A percentile compares a stretch with the other conserved stretches of the same genome.
Conservation (phyloP, 1,140 invertebrate genomes). For the Sarcophaga peregrina region DNA sequence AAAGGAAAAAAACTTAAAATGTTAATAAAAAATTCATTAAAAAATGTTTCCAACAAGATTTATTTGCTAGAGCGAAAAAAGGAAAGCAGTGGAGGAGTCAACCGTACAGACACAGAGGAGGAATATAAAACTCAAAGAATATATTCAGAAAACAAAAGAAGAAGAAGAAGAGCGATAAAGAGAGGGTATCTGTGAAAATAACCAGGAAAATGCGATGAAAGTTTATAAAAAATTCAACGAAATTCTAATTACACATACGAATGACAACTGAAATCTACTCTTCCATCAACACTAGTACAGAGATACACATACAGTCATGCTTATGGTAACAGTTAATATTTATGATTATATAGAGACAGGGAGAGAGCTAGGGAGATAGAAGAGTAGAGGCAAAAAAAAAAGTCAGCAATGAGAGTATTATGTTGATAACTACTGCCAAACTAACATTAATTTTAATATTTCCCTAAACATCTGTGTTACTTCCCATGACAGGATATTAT, state of each 20-base stretch:
- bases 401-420: neutral
- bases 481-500: conserved; percentile 21
- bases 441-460: conserved; percentile 38
- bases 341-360: too few species aligned
- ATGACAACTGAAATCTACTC: conserved; percentile 13
- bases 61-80: neutral
- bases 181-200: neutral
- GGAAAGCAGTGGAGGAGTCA: too few species aligned
- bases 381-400: too few species aligned
- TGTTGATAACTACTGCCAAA: conserved; percentile 24
- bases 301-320: neutral
- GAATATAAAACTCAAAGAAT: too few species aligned
- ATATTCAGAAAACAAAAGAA: too few species aligned
- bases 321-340: too few species aligned
- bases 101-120: too few species aligned
- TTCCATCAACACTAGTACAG: too few species aligned
- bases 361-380: too few species aligned
- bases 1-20: too few species aligned
- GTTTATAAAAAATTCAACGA: conserved; percentile 19
- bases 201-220: neutral
- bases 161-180: neutral
- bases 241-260: conserved; percentile 27
- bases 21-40: conserved; percentile 21
- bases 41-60: conserved; percentile 7
- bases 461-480: conserved; percentile 41